A percentile compares a stretch with the other conserved stretches of the same genome.
These are phyloP conservation scores for Drosophila novamexicana DNA, from an alignment of 1,140 invertebrate genomes.

Conservation along the genomic window DNA sequence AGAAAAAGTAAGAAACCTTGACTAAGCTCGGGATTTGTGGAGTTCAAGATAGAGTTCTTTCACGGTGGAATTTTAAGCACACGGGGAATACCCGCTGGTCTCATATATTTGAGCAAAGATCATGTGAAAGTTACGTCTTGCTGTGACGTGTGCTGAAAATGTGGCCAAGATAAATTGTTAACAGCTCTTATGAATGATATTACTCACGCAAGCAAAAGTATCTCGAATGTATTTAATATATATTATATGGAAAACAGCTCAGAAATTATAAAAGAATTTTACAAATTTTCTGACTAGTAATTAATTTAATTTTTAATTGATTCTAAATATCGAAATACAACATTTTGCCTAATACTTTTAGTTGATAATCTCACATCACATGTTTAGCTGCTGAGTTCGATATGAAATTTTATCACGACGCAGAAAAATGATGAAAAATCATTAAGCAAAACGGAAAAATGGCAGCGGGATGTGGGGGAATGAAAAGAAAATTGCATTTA, in stretches of 20 bases:
- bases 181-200: slow-evolving; percentile 21
- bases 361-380: slow-evolving; percentile 32
- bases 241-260: neutral
- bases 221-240: neutral
- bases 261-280: neutral
- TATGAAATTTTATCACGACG: slow-evolving; percentile 56
- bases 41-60: too few species aligned
- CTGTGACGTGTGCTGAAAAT: neutral
- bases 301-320: neutral
- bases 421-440: slow-evolving; percentile 31
- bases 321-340: neutral
- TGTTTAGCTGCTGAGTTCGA: slow-evolving; percentile 27
- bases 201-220: slow-evolving; percentile 12
- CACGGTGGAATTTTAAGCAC: too few species aligned
- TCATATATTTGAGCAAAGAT: slow-evolving; percentile 18
- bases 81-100: too few species aligned
- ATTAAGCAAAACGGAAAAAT: neutral
- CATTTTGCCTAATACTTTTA: neutral
- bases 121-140: slow-evolving; percentile 18
- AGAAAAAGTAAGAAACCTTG: too few species aligned
- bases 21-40: too few species aligned
- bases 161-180: slow-evolving; percentile 1
- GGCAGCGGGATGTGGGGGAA: slow-evolving; percentile 9
- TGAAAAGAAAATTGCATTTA: slow-evolving; percentile 64
- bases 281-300: neutral